Conservation (phyloP, 2,888 invertebrate genomes). For the Frankliniella intonsa region DNA sequence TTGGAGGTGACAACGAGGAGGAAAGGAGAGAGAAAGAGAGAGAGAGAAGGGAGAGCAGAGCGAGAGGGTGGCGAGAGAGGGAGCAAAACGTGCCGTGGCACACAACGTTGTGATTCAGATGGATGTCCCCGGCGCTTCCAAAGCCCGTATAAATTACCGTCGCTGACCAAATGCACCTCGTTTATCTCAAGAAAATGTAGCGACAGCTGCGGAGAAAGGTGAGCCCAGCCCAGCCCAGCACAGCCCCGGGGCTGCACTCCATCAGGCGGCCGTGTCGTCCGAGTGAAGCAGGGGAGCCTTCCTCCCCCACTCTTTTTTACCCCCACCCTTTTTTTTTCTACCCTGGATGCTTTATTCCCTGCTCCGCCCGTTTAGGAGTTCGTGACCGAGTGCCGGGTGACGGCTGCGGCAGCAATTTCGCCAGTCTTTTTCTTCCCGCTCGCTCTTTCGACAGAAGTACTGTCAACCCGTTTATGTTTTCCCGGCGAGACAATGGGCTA, state of each 20-base stretch:
- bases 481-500: no score
- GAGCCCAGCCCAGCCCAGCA: background rate
- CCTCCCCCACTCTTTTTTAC: no score
- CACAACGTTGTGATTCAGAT: background rate
- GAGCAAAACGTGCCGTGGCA: background rate
- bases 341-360: no score
- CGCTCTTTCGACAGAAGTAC: no score
- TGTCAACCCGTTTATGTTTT: no score
- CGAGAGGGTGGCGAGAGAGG: background rate
- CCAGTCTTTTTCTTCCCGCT: no score
- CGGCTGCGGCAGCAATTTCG: no score
- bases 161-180: slow-evolving; percentile 16
- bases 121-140: background rate
- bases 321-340: no score
- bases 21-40: background rate
- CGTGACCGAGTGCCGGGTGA: no score
- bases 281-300: no score
- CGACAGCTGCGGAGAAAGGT: slow-evolving; percentile 2
- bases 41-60: background rate
- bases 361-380: no score
- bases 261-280: background rate
- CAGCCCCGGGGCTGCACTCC: background rate
- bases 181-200: slow-evolving; percentile 23
- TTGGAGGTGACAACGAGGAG: background rate
- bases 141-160: slow-evolving; percentile 12